Evolutionary conservation across 1,140 invertebrate species (phyloP), one percentile per base, ranked within the genome.

Genomic region (Drosophila bifasciata): DNA sequence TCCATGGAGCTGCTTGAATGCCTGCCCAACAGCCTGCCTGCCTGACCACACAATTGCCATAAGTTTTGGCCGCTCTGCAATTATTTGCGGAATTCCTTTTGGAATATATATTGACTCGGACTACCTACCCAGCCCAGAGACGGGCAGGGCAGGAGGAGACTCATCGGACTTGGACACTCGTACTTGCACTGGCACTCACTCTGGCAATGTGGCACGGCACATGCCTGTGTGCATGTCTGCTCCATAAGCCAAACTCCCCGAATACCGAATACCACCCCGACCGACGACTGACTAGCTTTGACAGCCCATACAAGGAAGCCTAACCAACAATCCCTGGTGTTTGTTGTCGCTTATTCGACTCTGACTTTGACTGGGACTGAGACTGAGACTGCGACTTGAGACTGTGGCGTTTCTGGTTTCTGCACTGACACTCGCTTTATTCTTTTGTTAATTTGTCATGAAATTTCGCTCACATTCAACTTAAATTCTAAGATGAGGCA

Each of bases 41-140:
- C 21, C 15, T 57, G 63, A 48, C 75, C 80, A 79, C 77, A 86
- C 81, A 86, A 78, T 86, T 75, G 83, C 83, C 83, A 88, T 88
- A 88, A 88, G 84, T 88, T 88, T 73, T 62, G 75, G 70, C 63
- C 59, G 63, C 59, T 78, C 67, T 81, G 83, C 83, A 88, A 88
- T 88, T 89, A 89, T 89, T 89, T 89, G 86, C 71, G 80, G 86
- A 89, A 89, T 89, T 89, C 86, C 85, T 89, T 89, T 83, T 71
- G 61, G 85, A 89, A 89, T 89, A 89, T 89, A 89, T 89, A 89
- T 89, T 89, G 85, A 89, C 85, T 89, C 80, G 61, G 61, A 61
- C 16, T 81, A 41, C 53, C 16, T 81, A 41, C 53, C 53, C 44
- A 72, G 55, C 58, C 49, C 43, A 63, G 76, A 69, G 58, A 63